Evolutionary conservation across 2,888 invertebrate species (phyloP).

Genomic region (Stramonita haemastoma): DNA sequence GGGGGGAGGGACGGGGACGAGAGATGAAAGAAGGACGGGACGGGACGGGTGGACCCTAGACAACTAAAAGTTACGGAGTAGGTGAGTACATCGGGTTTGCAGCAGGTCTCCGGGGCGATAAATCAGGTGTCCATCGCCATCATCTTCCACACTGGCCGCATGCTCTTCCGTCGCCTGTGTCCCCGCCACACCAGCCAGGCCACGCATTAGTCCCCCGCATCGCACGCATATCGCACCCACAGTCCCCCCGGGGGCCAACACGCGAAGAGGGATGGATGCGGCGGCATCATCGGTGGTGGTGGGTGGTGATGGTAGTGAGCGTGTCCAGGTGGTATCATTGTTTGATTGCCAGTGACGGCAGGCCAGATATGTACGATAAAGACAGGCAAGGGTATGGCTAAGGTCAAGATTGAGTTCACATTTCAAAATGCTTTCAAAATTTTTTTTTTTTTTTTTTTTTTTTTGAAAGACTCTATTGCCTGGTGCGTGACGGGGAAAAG

Average conservation of each 20-base stretch:
- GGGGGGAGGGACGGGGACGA: not conserved
- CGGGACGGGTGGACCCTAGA: slow-evolving; percentile 12
- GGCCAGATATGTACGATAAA: slow-evolving; percentile 48
- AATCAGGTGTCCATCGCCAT: slow-evolving; percentile 99
- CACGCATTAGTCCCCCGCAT: slow-evolving; percentile 28
- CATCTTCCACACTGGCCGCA: slow-evolving; percentile 95
- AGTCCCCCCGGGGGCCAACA: slow-evolving; percentile 25
- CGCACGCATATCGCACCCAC: not conserved
- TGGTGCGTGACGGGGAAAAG: slow-evolving; percentile 7
- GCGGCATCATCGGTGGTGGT: slow-evolving; percentile 3
- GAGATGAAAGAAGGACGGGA: not conserved
- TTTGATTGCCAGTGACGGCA: slow-evolving; percentile 43
- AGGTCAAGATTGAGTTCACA: slow-evolving; percentile 65
- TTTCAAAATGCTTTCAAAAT: not conserved
- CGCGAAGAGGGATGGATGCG: slow-evolving; percentile 27
- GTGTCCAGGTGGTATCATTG: slow-evolving; percentile 36
- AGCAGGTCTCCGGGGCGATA: slow-evolving; percentile 99
- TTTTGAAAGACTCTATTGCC: not conserved
- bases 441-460: too few relatives aligned
- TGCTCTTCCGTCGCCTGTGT: slow-evolving; percentile 54
- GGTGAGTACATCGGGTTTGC: slow-evolving; percentile 92
- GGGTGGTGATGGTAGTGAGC: slow-evolving; percentile 1
- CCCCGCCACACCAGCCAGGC: slow-evolving; percentile 47
- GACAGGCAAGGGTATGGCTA: slow-evolving; percentile 46
- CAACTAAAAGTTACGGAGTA: slow-evolving; percentile 60